These are phyloP conservation scores for Limosa lapponica DNA, from an alignment of 2,797 vertebrate genomes.

Conservation along the genomic window DNA sequence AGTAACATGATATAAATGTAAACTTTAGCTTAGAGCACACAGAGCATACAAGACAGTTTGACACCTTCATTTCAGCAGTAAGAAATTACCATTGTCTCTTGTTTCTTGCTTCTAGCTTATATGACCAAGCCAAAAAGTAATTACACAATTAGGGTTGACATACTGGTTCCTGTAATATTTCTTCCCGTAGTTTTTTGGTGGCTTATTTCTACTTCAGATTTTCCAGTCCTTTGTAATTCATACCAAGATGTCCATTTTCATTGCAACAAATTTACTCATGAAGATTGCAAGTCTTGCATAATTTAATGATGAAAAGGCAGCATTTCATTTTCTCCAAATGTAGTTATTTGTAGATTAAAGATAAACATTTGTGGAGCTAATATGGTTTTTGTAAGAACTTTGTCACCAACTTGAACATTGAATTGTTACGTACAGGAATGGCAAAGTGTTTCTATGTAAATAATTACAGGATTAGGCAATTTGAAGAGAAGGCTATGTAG, in stretches of 20 bases:
- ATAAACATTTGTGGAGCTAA: slow-evolving; percentile 59
- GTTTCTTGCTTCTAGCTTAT: slow-evolving; percentile 74
- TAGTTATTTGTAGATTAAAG: slow-evolving; percentile 71
- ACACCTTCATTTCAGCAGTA: slow-evolving; percentile 75
- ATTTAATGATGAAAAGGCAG: slow-evolving; percentile 70
- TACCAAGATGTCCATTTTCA: slow-evolving; percentile 71
- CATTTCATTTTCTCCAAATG: slow-evolving; percentile 59
- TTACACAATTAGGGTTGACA: slow-evolving; percentile 83
- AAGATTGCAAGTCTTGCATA: slow-evolving; percentile 63
- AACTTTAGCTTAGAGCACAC: slow-evolving; percentile 68
- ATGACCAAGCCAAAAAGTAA: slow-evolving; percentile 81
- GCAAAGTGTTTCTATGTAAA: slow-evolving; percentile 11
- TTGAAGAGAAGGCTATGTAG: neutral
- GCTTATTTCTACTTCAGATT: slow-evolving; percentile 63
- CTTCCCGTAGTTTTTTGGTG: slow-evolving; percentile 65
- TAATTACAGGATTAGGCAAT: slow-evolving; percentile 1
- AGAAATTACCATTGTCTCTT: slow-evolving; percentile 73
- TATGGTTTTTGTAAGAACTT: slow-evolving; percentile 41
- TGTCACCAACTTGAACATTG: slow-evolving; percentile 27
- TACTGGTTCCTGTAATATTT: slow-evolving; percentile 81
- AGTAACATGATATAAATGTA: slow-evolving; percentile 71
- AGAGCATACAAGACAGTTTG: slow-evolving; percentile 65
- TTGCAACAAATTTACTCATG: slow-evolving; percentile 47
- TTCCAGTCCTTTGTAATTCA: slow-evolving; percentile 81
- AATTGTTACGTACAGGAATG: neutral